Evolutionary conservation across 2,888 invertebrate genomes (phyloP).

Genomic region (Nowickia ferox): DNA sequence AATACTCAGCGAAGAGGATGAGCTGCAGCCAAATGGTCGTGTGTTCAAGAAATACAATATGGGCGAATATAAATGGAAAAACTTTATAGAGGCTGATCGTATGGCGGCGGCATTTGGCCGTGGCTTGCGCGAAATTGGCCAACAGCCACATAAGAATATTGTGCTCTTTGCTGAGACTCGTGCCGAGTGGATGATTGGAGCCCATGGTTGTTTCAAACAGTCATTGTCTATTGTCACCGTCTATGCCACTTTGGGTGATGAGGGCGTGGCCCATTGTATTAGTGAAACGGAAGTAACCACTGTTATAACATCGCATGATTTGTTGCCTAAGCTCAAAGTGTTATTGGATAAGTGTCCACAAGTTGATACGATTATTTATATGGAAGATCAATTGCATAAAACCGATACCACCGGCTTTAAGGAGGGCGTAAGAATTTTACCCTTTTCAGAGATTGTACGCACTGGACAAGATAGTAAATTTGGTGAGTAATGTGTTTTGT

Average conservation of each 20-base stretch:
- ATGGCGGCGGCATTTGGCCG: slow-evolving; percentile 91
- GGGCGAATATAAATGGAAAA: slow-evolving; percentile 96
- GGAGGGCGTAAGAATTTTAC: slow-evolving; percentile 88
- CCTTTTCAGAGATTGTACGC: slow-evolving; percentile 89
- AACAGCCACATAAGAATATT: slow-evolving; percentile 89
- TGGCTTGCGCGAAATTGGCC: slow-evolving; percentile 92
- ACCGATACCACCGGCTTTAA: slow-evolving; percentile 89
- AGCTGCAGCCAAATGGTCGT: slow-evolving; percentile 95
- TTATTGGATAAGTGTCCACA: slow-evolving; percentile 89
- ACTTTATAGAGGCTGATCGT: slow-evolving; percentile 89
- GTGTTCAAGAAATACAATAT: slow-evolving; percentile 98
- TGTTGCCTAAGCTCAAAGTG: slow-evolving; percentile 94
- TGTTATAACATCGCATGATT: slow-evolving; percentile 95
- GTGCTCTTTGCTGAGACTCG: slow-evolving; percentile 98
- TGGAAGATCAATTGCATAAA: slow-evolving; percentile 93
- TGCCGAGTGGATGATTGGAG: slow-evolving; percentile 98
- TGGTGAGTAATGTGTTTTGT: slow-evolving; percentile 78
- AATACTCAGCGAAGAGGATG: slow-evolving; percentile 96
- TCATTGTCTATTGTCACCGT: slow-evolving; percentile 98
- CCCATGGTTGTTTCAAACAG: slow-evolving; percentile 97
- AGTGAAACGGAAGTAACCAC: slow-evolving; percentile 97
- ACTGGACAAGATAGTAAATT: slow-evolving; percentile 84
- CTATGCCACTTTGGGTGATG: slow-evolving; percentile 98
- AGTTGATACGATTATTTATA: slow-evolving; percentile 91
- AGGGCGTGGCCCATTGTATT: slow-evolving; percentile 97